These are phyloP conservation scores for Terebella lapidaria DNA, from an alignment of 2,888 invertebrate genomes.

Conservation along the genomic window DNA sequence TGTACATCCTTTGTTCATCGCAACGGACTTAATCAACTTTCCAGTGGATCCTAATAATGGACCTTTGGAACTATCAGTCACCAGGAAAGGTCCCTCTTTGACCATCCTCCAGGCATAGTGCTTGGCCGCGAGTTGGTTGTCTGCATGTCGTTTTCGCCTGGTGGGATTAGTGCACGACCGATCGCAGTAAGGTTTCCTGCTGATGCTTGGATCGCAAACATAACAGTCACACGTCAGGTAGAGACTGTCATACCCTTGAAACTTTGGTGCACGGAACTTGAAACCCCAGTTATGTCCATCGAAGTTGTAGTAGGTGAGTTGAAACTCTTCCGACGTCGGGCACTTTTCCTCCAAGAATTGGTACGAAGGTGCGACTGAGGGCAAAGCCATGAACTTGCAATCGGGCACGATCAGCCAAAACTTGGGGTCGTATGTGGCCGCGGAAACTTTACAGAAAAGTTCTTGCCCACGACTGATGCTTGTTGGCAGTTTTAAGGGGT, in stretches of 20 bases:
- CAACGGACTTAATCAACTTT: too few species aligned
- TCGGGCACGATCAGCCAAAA: constrained; percentile 19
- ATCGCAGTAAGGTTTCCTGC: constrained; percentile 21
- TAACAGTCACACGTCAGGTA: constrained; percentile 19
- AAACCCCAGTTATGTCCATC: constrained; percentile 23
- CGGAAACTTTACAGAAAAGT: constrained; percentile 14
- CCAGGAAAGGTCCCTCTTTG: neutral
- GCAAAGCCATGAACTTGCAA: constrained; percentile 17
- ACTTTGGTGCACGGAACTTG: constrained; percentile 18
- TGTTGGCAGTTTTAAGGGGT: constrained; percentile 7
- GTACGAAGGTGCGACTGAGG: constrained; percentile 8
- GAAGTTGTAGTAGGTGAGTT: constrained; percentile 19
- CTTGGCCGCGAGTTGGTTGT: too few species aligned
- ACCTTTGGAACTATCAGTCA: neutral
- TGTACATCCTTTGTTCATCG: too few species aligned
- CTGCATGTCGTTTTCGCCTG: too few species aligned
- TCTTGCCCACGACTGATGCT: constrained; percentile 10
- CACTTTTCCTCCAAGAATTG: constrained; percentile 22
- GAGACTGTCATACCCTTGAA: constrained; percentile 12
- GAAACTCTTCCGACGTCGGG: constrained; percentile 8
- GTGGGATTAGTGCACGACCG: constrained; percentile 15
- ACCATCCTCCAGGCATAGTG: too few species aligned
- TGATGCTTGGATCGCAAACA: constrained; percentile 19
- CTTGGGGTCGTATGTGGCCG: constrained; percentile 18
- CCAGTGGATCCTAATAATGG: neutral